A percentile compares a stretch with the other conserved stretches of the same genome.
Conservation (phyloP, 2,113 vertebrate species). For the Todiramphus chloris region DNA sequence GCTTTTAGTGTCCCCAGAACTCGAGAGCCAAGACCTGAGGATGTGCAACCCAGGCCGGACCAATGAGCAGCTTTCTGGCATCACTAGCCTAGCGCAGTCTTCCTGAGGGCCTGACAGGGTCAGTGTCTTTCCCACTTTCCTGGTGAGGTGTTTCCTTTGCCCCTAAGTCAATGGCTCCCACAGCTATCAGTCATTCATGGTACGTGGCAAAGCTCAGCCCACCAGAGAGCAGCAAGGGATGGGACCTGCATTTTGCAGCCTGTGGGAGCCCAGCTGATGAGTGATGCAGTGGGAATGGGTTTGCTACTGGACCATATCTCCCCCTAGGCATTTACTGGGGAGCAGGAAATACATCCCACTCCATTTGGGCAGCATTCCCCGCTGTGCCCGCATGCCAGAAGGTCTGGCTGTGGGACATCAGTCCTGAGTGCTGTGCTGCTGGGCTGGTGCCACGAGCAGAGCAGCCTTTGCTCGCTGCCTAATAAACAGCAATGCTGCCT, state of each 20-base stretch:
- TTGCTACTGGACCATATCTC: neutral
- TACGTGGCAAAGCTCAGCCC: neutral
- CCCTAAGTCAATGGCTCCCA: neutral
- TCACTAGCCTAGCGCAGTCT: accelerated
- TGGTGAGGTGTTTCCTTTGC: neutral
- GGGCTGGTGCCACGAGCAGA: neutral
- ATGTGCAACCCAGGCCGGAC: neutral
- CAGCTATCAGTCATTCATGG: neutral
- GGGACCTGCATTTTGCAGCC: neutral
- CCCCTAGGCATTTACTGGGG: neutral
- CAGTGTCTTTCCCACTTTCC: neutral
- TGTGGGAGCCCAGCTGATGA: neutral
- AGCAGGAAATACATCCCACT: neutral
- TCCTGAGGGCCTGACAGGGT: accelerated
- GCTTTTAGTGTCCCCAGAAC: neutral
- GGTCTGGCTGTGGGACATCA: neutral
- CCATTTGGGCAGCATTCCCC: neutral
- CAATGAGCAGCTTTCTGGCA: neutral
- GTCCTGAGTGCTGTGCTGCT: neutral
- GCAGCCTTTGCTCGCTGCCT: neutral
- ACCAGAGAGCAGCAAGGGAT: neutral
- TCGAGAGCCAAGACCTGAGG: neutral
- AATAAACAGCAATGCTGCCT: neutral
- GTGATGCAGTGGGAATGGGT: neutral
- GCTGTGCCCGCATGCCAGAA: neutral